Conservation (phyloP, 2,888 invertebrate genomes). For the Bellardia bayeri region DNA sequence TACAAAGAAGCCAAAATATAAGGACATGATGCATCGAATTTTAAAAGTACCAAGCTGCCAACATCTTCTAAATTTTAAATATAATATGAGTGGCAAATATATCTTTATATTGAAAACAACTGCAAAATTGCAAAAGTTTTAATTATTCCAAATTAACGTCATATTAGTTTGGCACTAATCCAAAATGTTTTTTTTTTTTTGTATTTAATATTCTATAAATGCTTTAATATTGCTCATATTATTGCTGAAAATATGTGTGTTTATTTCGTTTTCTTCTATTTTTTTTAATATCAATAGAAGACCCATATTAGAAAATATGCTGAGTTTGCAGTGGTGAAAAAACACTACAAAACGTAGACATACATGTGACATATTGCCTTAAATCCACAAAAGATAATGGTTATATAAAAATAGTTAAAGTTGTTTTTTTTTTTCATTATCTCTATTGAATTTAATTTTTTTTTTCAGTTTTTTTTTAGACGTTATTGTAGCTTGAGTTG, state of each 20-base stretch:
- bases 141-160: slow-evolving; percentile 36
- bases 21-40: not conserved
- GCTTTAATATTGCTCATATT: slow-evolving; percentile 25
- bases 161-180: slow-evolving; percentile 29
- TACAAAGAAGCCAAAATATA: not conserved
- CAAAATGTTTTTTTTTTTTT: not conserved
- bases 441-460: not conserved
- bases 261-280: not conserved
- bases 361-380: slow-evolving; percentile 51
- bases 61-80: no score
- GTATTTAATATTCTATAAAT: slow-evolving; percentile 8
- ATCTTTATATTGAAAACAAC: not conserved
- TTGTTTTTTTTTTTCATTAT: not conserved
- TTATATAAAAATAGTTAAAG: slow-evolving; percentile 13
- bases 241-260: not conserved
- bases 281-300: slow-evolving; percentile 13
- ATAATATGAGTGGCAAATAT: not conserved
- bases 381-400: slow-evolving; percentile 35
- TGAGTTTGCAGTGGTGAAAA: slow-evolving; percentile 8
- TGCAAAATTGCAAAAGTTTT: slow-evolving; percentile 44
- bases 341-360: not conserved
- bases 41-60: no score
- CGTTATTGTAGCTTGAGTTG: slow-evolving; percentile 6
- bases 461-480: not conserved
- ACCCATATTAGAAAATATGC: slow-evolving; percentile 26